Evolutionary conservation across 2,888 invertebrate species (phyloP).

Genomic region (Tipula vernalis): DNA sequence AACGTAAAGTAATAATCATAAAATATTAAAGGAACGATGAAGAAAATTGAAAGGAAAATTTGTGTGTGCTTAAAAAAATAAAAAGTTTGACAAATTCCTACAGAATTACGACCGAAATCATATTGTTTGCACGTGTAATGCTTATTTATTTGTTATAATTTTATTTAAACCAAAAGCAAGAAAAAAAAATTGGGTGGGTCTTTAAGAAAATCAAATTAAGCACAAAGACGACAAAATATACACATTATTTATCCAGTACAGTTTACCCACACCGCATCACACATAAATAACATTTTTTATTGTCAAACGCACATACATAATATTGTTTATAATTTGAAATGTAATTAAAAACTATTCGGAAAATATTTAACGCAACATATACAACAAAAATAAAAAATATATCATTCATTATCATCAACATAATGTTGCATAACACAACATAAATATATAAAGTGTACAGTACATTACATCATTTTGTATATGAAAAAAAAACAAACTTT

Average conservation of each 20-base stretch:
- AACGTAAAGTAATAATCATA: conserved; percentile 4
- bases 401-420: not conserved
- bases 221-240: not conserved
- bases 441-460: not conserved
- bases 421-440: not conserved
- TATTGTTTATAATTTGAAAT: not conserved
- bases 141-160: not conserved
- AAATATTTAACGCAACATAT: not conserved
- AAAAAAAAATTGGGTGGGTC: not conserved
- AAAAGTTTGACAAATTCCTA: not conserved
- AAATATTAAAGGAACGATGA: not conserved
- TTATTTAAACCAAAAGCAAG: not conserved
- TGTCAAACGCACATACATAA: not conserved
- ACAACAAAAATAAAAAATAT: not conserved
- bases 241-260: not conserved
- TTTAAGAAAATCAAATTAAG: not conserved
- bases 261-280: not conserved
- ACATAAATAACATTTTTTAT: not conserved
- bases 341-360: not conserved
- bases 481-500: not conserved
- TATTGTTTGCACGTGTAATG: not conserved
- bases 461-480: not conserved
- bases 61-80: not conserved
- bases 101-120: not conserved
- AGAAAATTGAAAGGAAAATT: not conserved